Evolutionary conservation across 2,797 vertebrate genomes (phyloP).

Genomic region (Siniperca obscura): DNA sequence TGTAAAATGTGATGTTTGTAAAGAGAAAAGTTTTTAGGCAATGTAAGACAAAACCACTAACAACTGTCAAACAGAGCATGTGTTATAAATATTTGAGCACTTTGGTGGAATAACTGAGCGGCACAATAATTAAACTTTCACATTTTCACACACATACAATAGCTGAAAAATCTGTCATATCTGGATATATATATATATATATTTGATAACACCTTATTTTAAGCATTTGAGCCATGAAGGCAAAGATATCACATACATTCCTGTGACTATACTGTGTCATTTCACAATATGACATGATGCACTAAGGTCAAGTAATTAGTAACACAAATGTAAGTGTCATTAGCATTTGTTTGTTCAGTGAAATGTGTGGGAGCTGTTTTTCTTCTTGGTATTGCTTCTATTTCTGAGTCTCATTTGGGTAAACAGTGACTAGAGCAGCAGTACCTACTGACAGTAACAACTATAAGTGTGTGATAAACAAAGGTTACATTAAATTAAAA

Average conservation of each 20-base stretch:
- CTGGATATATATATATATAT: background rate
- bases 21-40: background rate
- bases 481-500: background rate
- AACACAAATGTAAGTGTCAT: background rate
- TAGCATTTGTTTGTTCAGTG: background rate
- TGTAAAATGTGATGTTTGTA: background rate
- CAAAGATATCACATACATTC: background rate
- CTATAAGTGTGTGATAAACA: background rate
- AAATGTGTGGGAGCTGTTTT: constrained; percentile 21
- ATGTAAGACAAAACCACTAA: background rate
- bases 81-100: background rate
- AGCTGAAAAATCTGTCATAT: background rate
- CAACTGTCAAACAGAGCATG: background rate
- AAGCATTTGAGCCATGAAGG: background rate
- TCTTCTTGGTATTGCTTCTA: constrained; percentile 35
- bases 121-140: background rate
- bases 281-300: background rate
- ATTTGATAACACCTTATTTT: background rate
- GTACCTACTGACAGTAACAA: too few relatives aligned
- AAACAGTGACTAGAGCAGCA: background rate
- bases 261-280: too few relatives aligned
- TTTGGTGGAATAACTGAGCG: background rate
- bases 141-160: background rate
- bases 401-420: background rate
- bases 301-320: constrained; percentile 1